These are phyloP conservation scores for Holacanthella duospinosa DNA, from an alignment of 2,888 invertebrate genomes.

Conservation along the genomic window DNA sequence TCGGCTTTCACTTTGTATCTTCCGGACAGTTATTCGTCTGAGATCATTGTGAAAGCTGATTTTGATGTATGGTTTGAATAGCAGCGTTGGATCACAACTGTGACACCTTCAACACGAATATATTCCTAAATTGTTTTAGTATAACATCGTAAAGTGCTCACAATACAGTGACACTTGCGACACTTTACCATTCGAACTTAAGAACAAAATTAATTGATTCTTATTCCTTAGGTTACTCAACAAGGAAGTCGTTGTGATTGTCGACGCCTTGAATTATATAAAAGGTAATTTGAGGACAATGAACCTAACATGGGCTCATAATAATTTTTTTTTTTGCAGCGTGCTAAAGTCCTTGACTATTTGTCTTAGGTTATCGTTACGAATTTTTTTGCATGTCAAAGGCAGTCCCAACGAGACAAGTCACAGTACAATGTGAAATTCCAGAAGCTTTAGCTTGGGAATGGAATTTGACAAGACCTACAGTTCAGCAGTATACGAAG, in stretches of 20 bases:
- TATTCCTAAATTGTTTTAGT: neutral
- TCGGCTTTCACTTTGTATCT: neutral
- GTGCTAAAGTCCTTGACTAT: too few relatives aligned
- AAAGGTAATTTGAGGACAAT: constrained; percentile 60
- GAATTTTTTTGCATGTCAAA: constrained; percentile 89
- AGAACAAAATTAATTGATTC: neutral
- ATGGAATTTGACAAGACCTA: constrained; percentile 49
- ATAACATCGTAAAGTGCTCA: too few relatives aligned
- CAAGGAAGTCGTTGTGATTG: constrained; percentile 68
- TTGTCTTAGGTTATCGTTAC: constrained; percentile 76
- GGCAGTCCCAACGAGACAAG: constrained; percentile 77
- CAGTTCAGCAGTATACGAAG: constrained; percentile 18
- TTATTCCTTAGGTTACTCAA: constrained; percentile 48
- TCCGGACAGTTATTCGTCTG: neutral
- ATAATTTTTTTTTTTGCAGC: too few relatives aligned
- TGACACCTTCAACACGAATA: neutral
- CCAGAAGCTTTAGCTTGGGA: constrained; percentile 63
- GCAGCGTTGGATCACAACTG: neutral
- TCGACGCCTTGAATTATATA: constrained; percentile 91
- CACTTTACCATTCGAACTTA: neutral
- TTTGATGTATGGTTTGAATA: neutral
- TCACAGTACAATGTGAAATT: constrained; percentile 72
- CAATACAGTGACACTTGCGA: too few relatives aligned
- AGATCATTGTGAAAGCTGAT: constrained; percentile 6
- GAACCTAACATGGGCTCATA: too few relatives aligned